Base-by-base conservation (phyloP, 2,888 invertebrate genomes). In the Cataglyphis altisquamis region DNA sequence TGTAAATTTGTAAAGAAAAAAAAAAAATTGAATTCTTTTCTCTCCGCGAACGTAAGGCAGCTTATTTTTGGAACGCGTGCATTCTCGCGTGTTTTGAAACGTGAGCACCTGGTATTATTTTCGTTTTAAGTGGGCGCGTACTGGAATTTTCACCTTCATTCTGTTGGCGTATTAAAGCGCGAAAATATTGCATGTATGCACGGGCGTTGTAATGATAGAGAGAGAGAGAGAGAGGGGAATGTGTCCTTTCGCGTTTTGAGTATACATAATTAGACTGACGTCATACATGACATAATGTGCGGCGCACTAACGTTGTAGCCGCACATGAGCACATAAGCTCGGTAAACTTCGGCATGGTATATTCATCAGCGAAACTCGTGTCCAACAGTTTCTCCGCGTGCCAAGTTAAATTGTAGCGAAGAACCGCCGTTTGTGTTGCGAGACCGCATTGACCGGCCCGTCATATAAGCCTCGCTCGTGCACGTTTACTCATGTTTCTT, bases 361-460 rank as follows among this genome's bases (percentile, higher is more conserved):
- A 74, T 73, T 84, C 82, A 66, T 78, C 63, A 64, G 64, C n/a
- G 77, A 78, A 84, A 63, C 70, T 85, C 57, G 64, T 48, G 80
- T 70, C 21, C 67, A 67, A 81, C 84, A 84, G 86, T 80, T 84
- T 72, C 67, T 74, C 87, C 48, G 48, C 48, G 83, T 83, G 85
- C 80, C 77, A 86, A 88, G 88, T 87, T 88, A 87, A 91, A 91
- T 90, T 90, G 86, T 87, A 84, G 81, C 85, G 85, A 89, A 90
- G 81, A 88, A 85, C 86, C 39, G 68, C 52, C 80, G 87, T 88
- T 91, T 90, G 87, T 87, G 84, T 86, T 86, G 62, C 82, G 12
- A 29, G 66, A 88, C 87, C 86, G 78, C 89, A 85, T 83, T 83
- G 83, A 66, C 83, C 85, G 77, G 83, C 81, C 83, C 83, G 82